Evolutionary conservation across 1,140 invertebrate species (phyloP), one percentile per base, ranked within the genome.

Genomic region (Drosophila bocki): DNA sequence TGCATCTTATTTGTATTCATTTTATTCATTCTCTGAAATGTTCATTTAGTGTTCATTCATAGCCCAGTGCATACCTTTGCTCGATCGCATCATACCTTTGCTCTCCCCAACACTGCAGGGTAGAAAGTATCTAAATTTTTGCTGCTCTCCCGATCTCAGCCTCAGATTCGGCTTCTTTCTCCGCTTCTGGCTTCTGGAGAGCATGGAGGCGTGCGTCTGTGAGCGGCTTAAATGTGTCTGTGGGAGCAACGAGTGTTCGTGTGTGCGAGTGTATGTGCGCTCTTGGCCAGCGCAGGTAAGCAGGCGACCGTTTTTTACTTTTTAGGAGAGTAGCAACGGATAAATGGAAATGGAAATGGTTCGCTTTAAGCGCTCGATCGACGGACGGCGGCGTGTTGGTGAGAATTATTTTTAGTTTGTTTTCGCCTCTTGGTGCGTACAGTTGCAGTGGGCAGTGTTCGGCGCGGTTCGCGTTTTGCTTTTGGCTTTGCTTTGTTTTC

Each of bases 351-450:
- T 67, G 62, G 42, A 70, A 67, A 78, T 61, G 74, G 63, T 50
- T 75, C 56, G 81, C 59, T 80, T 77, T 48, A 77, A 77, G 72
- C 77, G 72, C 67, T 69, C 82, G 82, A 82, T 85, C 74, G 62
- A 29, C 48, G 50, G 50, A 29, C 48, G 50, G 56, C 45, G 59
- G 56, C 45, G 59, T 33, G 62, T 39, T 69, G 61, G 82, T 79
- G 83, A 87, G 83, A 87, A 87, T 77, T 87, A 87, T 88, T 88
- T 87, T 87, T 88, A 88, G 83, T 87, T 83, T 87, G 80, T 88
- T 80, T 87, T 87, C 84, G 75, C 76, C 80, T 83, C 72, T 88
- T 67, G 84, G 76, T 88, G 80, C 68, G 84, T 80, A 78, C 83
- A 80, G 83, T 87, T 75, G 69, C 48, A 58, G 37, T 72, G n/a